These are phyloP conservation scores for Megalonaias nervosa DNA, from an alignment of 1,140 invertebrate species.

Conservation along the genomic window DNA sequence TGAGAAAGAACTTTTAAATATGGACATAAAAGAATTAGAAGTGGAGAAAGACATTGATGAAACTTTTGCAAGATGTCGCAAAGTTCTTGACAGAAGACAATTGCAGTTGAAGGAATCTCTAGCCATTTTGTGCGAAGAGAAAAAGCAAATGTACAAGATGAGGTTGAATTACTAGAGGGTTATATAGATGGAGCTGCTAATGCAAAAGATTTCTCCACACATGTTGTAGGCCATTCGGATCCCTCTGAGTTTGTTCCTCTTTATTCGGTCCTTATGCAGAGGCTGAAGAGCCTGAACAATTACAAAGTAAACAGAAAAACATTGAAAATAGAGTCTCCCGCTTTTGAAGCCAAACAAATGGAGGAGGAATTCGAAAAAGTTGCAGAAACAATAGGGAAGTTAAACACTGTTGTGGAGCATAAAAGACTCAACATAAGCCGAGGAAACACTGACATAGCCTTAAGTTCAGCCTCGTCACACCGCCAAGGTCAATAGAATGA, in stretches of 20 bases:
- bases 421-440: slow-evolving; percentile 30
- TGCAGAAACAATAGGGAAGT: slow-evolving; percentile 11
- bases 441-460: slow-evolving; percentile 33
- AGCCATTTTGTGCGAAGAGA: slow-evolving; percentile 31
- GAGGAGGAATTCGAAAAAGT: slow-evolving; percentile 31
- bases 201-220: slow-evolving; percentile 43
- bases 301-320: slow-evolving; percentile 35
- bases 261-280: slow-evolving; percentile 29
- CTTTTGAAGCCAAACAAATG: slow-evolving; percentile 36
- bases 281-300: slow-evolving; percentile 32
- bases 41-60: slow-evolving; percentile 49
- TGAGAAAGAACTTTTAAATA: slow-evolving; percentile 47
- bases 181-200: slow-evolving; percentile 38
- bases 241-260: slow-evolving; percentile 46
- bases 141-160: slow-evolving; percentile 28
- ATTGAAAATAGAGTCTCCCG: slow-evolving; percentile 36
- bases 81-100: slow-evolving; percentile 33
- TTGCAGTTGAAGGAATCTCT: slow-evolving; percentile 30
- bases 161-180: slow-evolving; percentile 32
- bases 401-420: slow-evolving; percentile 24
- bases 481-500: slow-evolving; percentile 5
- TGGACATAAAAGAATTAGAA: slow-evolving; percentile 49
- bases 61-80: slow-evolving; percentile 31
- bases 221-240: slow-evolving; percentile 39
- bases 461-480: slow-evolving; percentile 24